phyloP scores from a whole-genome alignment of 2,888 invertebrate species.

The Tetragonisca angustula region DNA sequence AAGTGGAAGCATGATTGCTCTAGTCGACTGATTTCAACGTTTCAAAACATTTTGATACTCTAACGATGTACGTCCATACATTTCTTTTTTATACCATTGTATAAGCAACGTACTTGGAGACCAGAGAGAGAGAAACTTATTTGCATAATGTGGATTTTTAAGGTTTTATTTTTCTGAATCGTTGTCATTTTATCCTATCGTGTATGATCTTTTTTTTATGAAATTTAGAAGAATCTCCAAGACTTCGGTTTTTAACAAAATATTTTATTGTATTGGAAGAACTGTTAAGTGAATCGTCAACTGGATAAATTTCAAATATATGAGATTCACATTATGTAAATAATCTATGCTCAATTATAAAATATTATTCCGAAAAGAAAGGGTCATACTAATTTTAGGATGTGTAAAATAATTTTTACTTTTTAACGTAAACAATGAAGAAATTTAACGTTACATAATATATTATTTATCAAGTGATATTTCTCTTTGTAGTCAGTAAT shows the following conservation, averaged over 20 bases:
- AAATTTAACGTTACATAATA: slow-evolving; percentile 18
- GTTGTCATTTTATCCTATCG: neutral
- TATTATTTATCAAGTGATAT: neutral
- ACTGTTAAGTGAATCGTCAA: neutral
- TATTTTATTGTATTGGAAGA: neutral
- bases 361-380: slow-evolving; percentile 6
- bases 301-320: neutral
- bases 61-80: slow-evolving; percentile 60
- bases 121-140: slow-evolving; percentile 15
- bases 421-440: neutral
- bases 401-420: slow-evolving; percentile 3
- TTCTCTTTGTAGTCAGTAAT: neutral
- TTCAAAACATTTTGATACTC: slow-evolving; percentile 66
- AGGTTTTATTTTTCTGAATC: neutral
- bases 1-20: slow-evolving; percentile 24
- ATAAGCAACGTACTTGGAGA: slow-evolving; percentile 27
- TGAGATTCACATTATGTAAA: slow-evolving; percentile 44
- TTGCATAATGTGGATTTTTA: slow-evolving; percentile 42
- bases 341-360: slow-evolving; percentile 23
- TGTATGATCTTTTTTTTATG: too few relatives aligned
- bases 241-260: neutral
- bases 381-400: slow-evolving; percentile 16
- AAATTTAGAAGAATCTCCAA: neutral
- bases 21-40: slow-evolving; percentile 49
- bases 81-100: slow-evolving; percentile 63